A percentile compares a stretch with the other conserved stretches of the same genome.
These are phyloP conservation scores for Pangasianodon gigas DNA, from an alignment of 2,113 vertebrate species.

Conservation along the genomic window DNA sequence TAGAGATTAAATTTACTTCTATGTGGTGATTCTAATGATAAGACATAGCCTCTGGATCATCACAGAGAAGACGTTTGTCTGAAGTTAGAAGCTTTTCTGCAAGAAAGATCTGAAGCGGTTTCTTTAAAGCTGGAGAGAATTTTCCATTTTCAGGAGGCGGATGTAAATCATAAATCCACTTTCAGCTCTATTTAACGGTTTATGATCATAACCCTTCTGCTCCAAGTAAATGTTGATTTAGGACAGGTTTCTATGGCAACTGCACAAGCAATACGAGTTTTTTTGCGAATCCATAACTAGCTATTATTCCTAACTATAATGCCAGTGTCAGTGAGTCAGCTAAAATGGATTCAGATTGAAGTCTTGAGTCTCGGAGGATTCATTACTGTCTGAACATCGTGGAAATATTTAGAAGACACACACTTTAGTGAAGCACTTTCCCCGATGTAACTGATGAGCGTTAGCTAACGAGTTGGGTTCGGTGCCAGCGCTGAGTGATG, in stretches of 20 bases:
- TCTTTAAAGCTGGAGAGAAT: not conserved
- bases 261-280: not conserved
- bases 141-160: not conserved
- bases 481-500: not conserved
- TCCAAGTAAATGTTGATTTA: not conserved
- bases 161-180: not conserved
- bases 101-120: not conserved
- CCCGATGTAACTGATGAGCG: not conserved
- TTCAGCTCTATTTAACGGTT: not conserved
- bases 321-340: not conserved
- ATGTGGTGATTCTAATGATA: no score
- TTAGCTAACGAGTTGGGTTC: conserved; percentile 1
- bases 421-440: not conserved
- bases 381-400: not conserved
- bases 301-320: not conserved
- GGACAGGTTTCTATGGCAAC: not conserved
- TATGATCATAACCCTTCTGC: not conserved
- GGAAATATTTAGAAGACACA: not conserved
- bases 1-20: not conserved
- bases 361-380: not conserved
- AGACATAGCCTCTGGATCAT: not conserved
- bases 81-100: not conserved
- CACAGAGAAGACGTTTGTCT: not conserved
- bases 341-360: conserved; percentile 15
- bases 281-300: not conserved